Base-by-base conservation (phyloP, 2,888 invertebrate species). In the Alviniconcha strummeri region DNA sequence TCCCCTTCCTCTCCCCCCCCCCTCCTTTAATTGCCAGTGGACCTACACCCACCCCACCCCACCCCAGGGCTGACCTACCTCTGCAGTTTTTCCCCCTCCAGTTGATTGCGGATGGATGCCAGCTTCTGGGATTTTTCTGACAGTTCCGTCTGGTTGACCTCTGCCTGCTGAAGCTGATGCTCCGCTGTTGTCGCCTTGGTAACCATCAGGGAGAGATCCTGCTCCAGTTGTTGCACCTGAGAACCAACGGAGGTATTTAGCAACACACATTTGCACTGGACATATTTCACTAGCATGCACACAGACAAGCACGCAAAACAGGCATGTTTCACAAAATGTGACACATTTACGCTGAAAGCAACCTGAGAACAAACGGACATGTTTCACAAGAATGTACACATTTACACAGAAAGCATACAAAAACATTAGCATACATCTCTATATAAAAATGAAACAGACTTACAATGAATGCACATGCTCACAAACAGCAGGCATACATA, bases 61-160 rank as follows among this genome's bases (percentile, higher is more conserved):
- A 36, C 36, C 36, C 36, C 36, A 36, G 36, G 36, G 36, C 36
- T 36, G 36, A 36, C 36, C 36, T 83, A 92, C 92, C 91, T 91
- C 84, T 91, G 91, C 17, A 91, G 83, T 86, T 90, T 90, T 83
- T 92, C 92, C 7, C 91, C 90, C 81, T 92, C 91, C 77, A 92
- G 87, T 82, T 91, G 90, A 83, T 90, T 90, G 77, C 90, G 86
- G 13, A 92, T 88, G 36, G 87, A 85, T 52, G 89, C 85, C 52
- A 92, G 84, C 78, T 89, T 89, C 67, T 92, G 91, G 56, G 88
- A 88, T 71, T 90, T 91, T 17, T 90, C 90, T 83, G 90, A 90
- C 52, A 91, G 85, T 75, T 91, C 89, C 1, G 85, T 81, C 71
- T 88, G 89, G 77, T 88, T 88, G 67, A 87, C 87, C 84, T 91